Evolutionary conservation across 1,140 invertebrate genomes (phyloP), one percentile per base, ranked within the genome.

Genomic region (Steinernema khuongi): DNA sequence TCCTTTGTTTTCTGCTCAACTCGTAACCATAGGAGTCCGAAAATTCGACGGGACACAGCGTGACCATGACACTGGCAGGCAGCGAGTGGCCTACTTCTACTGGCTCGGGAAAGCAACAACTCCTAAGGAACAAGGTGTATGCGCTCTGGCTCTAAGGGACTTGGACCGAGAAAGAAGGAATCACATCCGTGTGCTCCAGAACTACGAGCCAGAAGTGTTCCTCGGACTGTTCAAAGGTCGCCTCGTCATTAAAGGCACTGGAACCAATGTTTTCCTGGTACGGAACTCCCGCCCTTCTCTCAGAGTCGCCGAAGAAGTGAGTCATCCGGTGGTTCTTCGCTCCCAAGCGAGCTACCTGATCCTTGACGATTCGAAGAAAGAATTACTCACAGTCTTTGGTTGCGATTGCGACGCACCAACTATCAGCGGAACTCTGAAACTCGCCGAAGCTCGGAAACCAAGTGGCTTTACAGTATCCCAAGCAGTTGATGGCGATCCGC

Each of bases 71-170:
- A 77, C 75, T 30, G 75, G 75, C 17, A 60, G 75, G 30, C 41
- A 77, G 22, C n/a, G 75, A 32, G 36, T 74, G 1, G 75, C 75
- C 22, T 77, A 71, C 68, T 77, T 74, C 60, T 77, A 77, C 70
- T 77, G 75, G 75, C 60, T 77, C 1, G 75, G 75, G 60, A 33
- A 44, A 7, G 11, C 68, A 17, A 74, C 72, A n/a, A 74, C 68
- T 1, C 22, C 72, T 1, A 77, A 77, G 36, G 68, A 77, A 28
- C 75, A 74, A 7, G 75, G 75, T 1, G 31, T 77, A 11, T 74
- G 71, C 68, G 75, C 75, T 30, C 31, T 77, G 28, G 44, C 68
- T 17, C 68, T 77, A 17, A 67, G 67, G 18, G 73, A 77, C 18
- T 74, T 77, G 31, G 75, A 77, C 50, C 70, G 60, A 28, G 68